Conservation (phyloP, 2,113 vertebrate genomes). For the Meles meles region DNA sequence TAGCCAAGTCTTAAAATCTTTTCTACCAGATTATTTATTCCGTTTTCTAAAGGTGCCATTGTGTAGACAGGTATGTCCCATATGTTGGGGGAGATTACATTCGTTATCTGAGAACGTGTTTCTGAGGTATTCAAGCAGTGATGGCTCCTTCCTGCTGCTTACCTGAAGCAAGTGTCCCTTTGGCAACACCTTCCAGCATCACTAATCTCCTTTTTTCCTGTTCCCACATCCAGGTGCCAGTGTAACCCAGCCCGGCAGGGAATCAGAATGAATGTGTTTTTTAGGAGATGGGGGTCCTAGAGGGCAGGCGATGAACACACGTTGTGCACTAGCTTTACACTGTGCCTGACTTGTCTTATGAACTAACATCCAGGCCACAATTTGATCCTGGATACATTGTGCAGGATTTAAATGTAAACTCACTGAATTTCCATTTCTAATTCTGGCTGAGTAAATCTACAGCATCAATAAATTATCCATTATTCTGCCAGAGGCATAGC, state of each 20-base stretch:
- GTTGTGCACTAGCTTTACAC: not conserved
- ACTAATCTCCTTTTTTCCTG: not conserved
- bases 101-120: not conserved
- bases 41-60: not conserved
- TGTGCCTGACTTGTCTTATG: not conserved
- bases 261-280: not conserved
- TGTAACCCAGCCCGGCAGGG: not conserved
- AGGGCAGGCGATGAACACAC: not conserved
- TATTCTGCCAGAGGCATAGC: not conserved
- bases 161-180: too few relatives aligned
- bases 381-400: not conserved
- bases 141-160: not conserved
- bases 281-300: not conserved
- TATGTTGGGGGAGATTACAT: not conserved
- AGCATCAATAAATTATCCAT: not conserved
- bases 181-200: not conserved
- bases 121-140: not conserved
- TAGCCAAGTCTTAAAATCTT: not conserved
- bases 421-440: not conserved
- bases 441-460: not conserved
- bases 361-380: not conserved
- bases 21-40: not conserved
- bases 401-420: not conserved
- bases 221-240: not conserved
- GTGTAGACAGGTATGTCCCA: not conserved